Evolutionary conservation across 2,888 invertebrate genomes (phyloP).

Genomic region (Cerceris ruficornis): DNA sequence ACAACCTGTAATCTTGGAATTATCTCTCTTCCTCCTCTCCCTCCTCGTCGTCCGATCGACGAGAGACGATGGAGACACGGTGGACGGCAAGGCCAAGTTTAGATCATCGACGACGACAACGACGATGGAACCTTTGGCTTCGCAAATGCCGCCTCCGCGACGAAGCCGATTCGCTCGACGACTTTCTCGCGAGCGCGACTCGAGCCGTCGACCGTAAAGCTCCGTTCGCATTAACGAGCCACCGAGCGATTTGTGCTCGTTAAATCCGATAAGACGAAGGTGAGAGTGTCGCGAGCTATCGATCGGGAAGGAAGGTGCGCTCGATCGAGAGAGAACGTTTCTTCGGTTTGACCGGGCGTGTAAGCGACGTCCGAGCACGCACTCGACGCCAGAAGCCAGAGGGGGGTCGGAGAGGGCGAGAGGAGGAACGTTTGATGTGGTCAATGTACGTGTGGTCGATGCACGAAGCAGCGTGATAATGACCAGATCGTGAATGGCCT

Average conservation of each 20-base stretch:
- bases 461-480: conserved; percentile 39
- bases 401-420: conserved; percentile 2
- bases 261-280: background rate
- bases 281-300: conserved; percentile 6
- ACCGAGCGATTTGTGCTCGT: background rate
- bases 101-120: conserved; percentile 73
- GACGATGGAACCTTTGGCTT: conserved; percentile 22
- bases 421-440: conserved; percentile 14
- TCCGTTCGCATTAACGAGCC: background rate
- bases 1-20: conserved; percentile 64
- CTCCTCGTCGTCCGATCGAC: too few species aligned
- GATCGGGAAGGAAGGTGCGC: background rate
- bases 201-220: background rate
- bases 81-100: conserved; percentile 77
- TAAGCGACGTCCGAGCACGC: background rate
- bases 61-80: conserved; percentile 17
- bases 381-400: background rate
- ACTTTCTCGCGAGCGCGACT: too few species aligned
- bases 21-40: conserved; percentile 45
- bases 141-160: background rate
- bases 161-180: too few species aligned
- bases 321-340: too few species aligned
- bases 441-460: conserved; percentile 28
- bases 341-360: too few species aligned
- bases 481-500: conserved; percentile 45